A percentile compares a stretch with the other conserved stretches of the same genome.
These are phyloP conservation scores for Teleogryllus occipitalis DNA, from an alignment of 1,140 invertebrate genomes.

Conservation along the genomic window DNA sequence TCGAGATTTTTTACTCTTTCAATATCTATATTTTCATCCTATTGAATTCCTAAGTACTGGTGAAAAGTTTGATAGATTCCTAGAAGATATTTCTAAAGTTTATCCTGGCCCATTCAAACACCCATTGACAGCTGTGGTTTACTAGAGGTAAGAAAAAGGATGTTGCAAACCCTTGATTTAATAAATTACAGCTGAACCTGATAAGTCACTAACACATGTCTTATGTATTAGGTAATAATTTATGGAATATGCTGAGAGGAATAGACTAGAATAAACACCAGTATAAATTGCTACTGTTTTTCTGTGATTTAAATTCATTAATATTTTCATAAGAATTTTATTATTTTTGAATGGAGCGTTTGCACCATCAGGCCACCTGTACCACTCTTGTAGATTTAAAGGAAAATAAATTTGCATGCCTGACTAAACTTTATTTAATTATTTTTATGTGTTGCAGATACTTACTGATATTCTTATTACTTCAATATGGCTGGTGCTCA, in stretches of 20 bases:
- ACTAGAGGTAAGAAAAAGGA: conserved; percentile 7
- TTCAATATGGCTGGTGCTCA: conserved; percentile 38
- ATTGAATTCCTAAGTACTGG: conserved; percentile 11
- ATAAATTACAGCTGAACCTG: no score
- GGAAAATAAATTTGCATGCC: no score
- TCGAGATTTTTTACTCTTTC: conserved; percentile 12
- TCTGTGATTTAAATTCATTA: no score
- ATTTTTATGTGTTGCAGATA: not conserved
- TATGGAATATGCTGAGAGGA: no score
- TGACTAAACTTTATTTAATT: not conserved
- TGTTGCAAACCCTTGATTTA: no score
- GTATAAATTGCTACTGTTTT: no score
- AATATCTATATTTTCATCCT: conserved; percentile 14
- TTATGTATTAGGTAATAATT: no score
- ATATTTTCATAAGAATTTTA: no score
- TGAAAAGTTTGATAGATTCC: conserved; percentile 17
- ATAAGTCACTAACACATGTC: no score
- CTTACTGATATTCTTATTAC: not conserved
- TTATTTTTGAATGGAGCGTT: not conserved
- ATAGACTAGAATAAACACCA: no score
- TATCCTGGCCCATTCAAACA: conserved; percentile 15
- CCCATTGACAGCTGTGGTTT: conserved; percentile 14
- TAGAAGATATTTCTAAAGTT: conserved; percentile 14
- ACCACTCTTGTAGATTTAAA: no score
- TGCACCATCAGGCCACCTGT: not conserved